phyloP scores from a whole-genome alignment of 2,888 invertebrate genomes.

The Bimastos eiseni region DNA sequence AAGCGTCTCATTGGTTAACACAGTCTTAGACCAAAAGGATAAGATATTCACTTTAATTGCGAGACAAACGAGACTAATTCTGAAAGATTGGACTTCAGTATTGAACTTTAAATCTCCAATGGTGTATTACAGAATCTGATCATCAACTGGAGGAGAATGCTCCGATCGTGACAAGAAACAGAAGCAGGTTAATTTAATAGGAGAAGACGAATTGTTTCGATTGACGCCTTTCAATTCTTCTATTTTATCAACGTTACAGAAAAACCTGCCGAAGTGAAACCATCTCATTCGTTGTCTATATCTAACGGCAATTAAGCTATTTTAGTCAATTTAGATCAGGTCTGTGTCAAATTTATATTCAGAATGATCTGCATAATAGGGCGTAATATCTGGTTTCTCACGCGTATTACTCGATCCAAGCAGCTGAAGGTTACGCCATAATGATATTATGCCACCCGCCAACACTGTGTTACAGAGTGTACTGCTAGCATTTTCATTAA shows the following conservation, averaged over 20 bases:
- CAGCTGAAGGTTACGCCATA: too few relatives aligned
- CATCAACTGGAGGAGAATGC: background rate
- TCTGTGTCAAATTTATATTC: too few relatives aligned
- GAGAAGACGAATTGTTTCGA: background rate
- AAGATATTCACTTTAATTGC: background rate
- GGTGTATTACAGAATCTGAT: background rate
- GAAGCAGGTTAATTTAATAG: background rate
- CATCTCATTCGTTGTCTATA: background rate
- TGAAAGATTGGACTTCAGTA: background rate
- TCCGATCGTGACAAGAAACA: background rate
- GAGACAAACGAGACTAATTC: background rate
- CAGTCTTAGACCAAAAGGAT: background rate
- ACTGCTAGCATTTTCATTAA: too few relatives aligned
- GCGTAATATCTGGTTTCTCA: too few relatives aligned
- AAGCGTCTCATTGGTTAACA: background rate
- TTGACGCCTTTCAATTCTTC: background rate
- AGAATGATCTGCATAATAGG: too few relatives aligned
- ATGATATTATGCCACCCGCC: too few relatives aligned
- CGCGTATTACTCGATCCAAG: too few relatives aligned
- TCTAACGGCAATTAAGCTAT: background rate
- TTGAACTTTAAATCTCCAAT: background rate
- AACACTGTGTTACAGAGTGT: too few relatives aligned
- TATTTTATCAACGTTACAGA: background rate
- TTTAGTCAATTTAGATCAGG: too few relatives aligned
- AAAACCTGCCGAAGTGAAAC: background rate